phyloP scores from a whole-genome alignment of 2,888 invertebrate species.

The Thumatha senex region DNA sequence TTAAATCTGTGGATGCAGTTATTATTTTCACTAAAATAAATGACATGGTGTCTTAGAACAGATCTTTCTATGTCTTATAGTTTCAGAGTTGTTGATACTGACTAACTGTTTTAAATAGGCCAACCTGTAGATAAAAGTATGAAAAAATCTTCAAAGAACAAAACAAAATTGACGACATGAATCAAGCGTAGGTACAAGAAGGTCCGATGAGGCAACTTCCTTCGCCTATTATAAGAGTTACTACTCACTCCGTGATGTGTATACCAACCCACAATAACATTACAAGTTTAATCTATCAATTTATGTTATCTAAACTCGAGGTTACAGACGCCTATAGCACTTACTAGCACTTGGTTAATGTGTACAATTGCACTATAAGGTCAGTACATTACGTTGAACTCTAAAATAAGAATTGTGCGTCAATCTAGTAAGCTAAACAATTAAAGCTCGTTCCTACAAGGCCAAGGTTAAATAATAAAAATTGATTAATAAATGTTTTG shows the following conservation, averaged over 20 bases:
- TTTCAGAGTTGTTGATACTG: too few relatives aligned
- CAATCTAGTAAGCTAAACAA: constrained; percentile 30
- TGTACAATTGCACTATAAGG: constrained; percentile 31
- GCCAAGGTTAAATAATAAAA: constrained; percentile 9
- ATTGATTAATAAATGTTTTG: background rate
- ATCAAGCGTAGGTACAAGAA: too few relatives aligned
- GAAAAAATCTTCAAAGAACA: too few relatives aligned
- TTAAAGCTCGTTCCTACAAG: constrained; percentile 22
- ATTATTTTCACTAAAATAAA: too few relatives aligned
- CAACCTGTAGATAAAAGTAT: too few relatives aligned
- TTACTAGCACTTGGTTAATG: constrained; percentile 24
- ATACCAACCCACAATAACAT: constrained; percentile 5
- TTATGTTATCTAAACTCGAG: constrained; percentile 10
- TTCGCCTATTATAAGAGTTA: background rate
- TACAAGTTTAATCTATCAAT: constrained; percentile 7
- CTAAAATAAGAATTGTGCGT: constrained; percentile 31
- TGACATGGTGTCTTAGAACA: too few relatives aligned
- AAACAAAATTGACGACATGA: too few relatives aligned
- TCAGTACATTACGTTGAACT: constrained; percentile 20
- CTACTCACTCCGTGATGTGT: background rate
- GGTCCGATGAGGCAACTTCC: too few relatives aligned
- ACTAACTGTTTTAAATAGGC: too few relatives aligned
- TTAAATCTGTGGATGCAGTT: too few relatives aligned
- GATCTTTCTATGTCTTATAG: too few relatives aligned
- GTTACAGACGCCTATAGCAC: constrained; percentile 11